Evolutionary conservation across 2,888 invertebrate species (phyloP), one percentile per base, ranked within the genome.

Genomic region (Sphinx pinastri): DNA sequence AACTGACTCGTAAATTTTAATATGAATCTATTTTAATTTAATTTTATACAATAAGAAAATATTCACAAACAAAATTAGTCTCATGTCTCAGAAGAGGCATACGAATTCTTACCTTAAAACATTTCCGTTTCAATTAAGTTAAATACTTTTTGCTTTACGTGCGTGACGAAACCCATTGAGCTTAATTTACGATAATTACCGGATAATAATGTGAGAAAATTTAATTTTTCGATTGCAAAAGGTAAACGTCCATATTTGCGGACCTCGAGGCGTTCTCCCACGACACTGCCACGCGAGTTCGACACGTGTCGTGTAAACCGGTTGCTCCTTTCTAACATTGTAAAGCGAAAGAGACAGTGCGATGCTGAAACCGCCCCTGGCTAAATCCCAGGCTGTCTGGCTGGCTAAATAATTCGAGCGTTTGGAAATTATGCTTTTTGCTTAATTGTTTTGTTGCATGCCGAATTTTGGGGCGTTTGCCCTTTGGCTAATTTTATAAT

Each of bases 241-340:
- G 72, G 76, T 79, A 80, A 81, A 73, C 45, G 74, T 73, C 58
- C 77, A 82, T 63, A 63, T 87, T 85, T 80, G 81, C 84, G 76
- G 80, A 88, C 85, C 68, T 74, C 69, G 73, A 67, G 89, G 90
- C 90, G 76, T n/a, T 87, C 85, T 90, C 90, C 87, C 90, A 89
- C 89, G 89, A 82, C 82, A 63, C 75, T 59, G 72, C 75, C 80
- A 83, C 82, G 83, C 80, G 81, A 79, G 74, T 79, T 78, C 78
- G 77, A 79, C 84, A 85, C 84, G 84, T 85, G 86, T 79, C 71
- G 69, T 70, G 72, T 71, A 75, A 71, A 71, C 76, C 71, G 70
- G 60, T 73, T 71, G 70, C 80, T 80, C 78, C 80, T 78, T 79
- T 84, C 87, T 85, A 85, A 84, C 78, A 71, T 74, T 71, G 77